Evolutionary conservation across 2,113 vertebrate species (phyloP), one percentile per base, ranked within the genome.

Genomic region (Chaetodon auriga): DNA sequence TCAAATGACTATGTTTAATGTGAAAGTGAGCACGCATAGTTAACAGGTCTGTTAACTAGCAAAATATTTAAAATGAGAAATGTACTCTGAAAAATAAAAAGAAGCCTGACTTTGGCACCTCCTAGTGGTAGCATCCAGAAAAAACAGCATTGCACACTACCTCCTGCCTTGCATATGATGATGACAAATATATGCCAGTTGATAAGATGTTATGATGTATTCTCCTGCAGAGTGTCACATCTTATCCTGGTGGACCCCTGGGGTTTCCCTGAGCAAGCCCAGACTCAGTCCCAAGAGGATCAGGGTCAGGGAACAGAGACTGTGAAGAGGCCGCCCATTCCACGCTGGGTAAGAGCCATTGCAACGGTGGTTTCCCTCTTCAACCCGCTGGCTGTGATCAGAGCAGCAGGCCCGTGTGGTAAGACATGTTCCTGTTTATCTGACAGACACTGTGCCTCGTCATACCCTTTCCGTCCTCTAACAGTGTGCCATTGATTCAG

Each of bases 401-500:
- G 97, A 92, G 96, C 96, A 1, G 97, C 97, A 0, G 97, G 97
- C 5, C 97, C 97, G 0, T 97, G 96, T 97, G 97, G 97, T 98
- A 64, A 92, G 87, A 80, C 14, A 1, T 54, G 0, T 21, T 9
- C 4, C 6, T 62, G 21, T 43, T 25, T 0, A 8, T 57, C 19
- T 23, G 0, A 19, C 2, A 2, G 6, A 8, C 4, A 4, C 21
- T 58, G 8, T 19, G 23, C 13, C 30, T 16, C 6, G 5, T 9
- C 3, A 10, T 1, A 21, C 19, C 3, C 12, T n/a, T 7, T 41
- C 6, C 54, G 16, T 45, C 54, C 43, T 35, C 66, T 83, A 7
- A 68, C 30, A 6, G 9, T 9, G 0, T 69, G 65, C 75, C 16
- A 0, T 36, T 60, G 41, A 10, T 75, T 73, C 86, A 98, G 97